These are phyloP conservation scores for Drosophila acutilabella DNA, from an alignment of 2,888 invertebrate species.

Conservation along the genomic window DNA sequence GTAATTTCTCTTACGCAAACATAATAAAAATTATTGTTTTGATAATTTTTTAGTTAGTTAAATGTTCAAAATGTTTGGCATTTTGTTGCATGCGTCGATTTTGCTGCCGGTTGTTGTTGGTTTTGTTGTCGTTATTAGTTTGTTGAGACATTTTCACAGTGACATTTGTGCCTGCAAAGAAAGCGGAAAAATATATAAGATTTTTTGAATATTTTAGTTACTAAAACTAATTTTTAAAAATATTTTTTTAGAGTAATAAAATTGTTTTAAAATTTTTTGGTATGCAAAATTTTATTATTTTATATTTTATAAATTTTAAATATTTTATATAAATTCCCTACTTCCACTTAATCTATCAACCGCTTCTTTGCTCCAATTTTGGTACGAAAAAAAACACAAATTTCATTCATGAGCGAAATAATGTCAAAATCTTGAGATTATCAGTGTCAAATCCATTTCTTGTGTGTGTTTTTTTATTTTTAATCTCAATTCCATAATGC, in stretches of 20 bases:
- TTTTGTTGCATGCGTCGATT: conserved; percentile 58
- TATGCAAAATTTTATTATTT: background rate
- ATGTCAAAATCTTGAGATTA: conserved; percentile 35
- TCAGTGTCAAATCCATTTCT: conserved; percentile 24
- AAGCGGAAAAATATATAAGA: background rate
- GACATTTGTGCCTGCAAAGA: conserved; percentile 64
- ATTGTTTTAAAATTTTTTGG: background rate
- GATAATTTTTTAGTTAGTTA: conserved; percentile 52
- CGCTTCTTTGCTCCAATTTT: background rate
- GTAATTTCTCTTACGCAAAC: conserved; percentile 21
- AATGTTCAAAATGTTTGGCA: conserved; percentile 66
- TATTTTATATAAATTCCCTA: background rate
- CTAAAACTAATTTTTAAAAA: too few species aligned
- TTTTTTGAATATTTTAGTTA: too few species aligned
- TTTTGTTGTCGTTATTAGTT: conserved; percentile 58
- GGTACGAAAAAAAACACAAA: background rate
- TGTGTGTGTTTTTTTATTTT: background rate
- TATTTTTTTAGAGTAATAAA: too few species aligned
- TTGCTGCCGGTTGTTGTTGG: conserved; percentile 44
- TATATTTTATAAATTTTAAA: background rate
- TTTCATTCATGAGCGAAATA: conserved; percentile 49
- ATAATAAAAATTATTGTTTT: conserved; percentile 18
- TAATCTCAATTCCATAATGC: conserved; percentile 32
- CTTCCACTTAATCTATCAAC: background rate
- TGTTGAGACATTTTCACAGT: conserved; percentile 72